These are phyloP conservation scores for Liodrosophila aerea DNA, from an alignment of 2,888 invertebrate genomes.

Conservation along the genomic window DNA sequence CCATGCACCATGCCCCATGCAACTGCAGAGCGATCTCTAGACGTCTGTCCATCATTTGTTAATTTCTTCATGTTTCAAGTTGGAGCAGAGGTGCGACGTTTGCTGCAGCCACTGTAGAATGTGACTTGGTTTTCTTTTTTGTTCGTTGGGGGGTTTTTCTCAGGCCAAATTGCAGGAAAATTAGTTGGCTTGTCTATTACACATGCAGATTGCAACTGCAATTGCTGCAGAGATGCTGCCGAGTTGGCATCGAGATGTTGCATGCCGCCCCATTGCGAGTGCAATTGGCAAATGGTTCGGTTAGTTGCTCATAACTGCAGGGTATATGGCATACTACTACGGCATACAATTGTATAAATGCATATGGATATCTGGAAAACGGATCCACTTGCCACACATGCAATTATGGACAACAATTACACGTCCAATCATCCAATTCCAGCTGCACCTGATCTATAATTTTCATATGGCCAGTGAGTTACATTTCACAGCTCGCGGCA, in stretches of 20 bases:
- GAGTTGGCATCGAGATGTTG: slow-evolving; percentile 38
- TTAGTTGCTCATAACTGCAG: slow-evolving; percentile 76
- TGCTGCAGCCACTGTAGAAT: slow-evolving; percentile 61
- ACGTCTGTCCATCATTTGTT: slow-evolving; percentile 80
- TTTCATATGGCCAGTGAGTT: slow-evolving; percentile 70
- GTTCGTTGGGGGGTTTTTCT: slow-evolving; percentile 58
- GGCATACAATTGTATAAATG: too few relatives aligned
- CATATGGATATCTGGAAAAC: slow-evolving; percentile 36
- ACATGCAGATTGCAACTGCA: slow-evolving; percentile 65
- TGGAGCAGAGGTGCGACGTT: slow-evolving; percentile 7
- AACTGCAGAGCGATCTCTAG: slow-evolving; percentile 25
- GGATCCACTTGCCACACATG: slow-evolving; percentile 72
- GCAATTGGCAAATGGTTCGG: slow-evolving; percentile 63
- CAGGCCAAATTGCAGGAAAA: slow-evolving; percentile 72
- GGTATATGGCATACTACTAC: slow-evolving; percentile 61
- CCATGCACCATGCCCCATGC: slow-evolving; percentile 18
- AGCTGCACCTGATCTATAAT: slow-evolving; percentile 74
- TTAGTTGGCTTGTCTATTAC: slow-evolving; percentile 76
- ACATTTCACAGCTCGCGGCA: slow-evolving; percentile 77
- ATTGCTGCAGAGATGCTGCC: slow-evolving; percentile 42
- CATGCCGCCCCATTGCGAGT: slow-evolving; percentile 54
- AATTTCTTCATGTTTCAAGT: slow-evolving; percentile 66
- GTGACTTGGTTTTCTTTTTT: slow-evolving; percentile 1
- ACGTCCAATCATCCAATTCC: slow-evolving; percentile 58
- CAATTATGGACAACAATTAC: slow-evolving; percentile 64